Evolutionary conservation across 2,888 invertebrate species (phyloP).

Genomic region (Lepas anatifera): DNA sequence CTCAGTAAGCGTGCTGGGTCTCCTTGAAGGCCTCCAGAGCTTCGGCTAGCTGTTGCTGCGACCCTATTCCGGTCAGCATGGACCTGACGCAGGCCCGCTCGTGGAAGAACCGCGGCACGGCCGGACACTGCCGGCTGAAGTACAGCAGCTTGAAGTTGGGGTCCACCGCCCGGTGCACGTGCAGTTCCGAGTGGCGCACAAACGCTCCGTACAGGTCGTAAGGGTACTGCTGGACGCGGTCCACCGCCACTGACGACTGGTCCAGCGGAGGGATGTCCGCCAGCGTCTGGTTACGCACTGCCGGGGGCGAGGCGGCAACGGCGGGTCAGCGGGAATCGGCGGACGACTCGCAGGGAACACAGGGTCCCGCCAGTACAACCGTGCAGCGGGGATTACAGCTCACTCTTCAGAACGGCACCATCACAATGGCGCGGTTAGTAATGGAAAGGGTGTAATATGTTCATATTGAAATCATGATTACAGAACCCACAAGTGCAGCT

Average conservation of each 20-base stretch:
- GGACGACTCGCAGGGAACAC: no score
- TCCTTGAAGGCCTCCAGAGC: neutral
- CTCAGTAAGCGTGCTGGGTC: neutral
- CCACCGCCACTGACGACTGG: no score
- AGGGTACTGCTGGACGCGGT: neutral
- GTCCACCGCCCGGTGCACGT: constrained; percentile 7
- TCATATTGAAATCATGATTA: no score
- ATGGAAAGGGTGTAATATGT: no score
- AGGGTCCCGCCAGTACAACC: no score
- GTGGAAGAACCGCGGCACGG: neutral
- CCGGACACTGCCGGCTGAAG: neutral
- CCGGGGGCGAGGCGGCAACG: no score
- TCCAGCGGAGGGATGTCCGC: neutral
- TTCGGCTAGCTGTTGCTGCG: neutral
- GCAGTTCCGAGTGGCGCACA: neutral
- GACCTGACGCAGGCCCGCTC: neutral
- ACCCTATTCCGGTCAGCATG: neutral
- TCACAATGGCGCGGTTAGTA: no score
- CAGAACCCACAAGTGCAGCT: no score
- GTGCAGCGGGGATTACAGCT: no score
- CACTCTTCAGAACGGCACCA: no score
- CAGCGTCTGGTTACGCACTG: constrained; percentile 5
- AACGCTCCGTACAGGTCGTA: constrained; percentile 12
- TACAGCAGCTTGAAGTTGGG: constrained; percentile 7
- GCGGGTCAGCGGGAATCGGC: no score